Conservation (phyloP, 2,113 vertebrate species). For the Phalacrocorax carbo region DNA sequence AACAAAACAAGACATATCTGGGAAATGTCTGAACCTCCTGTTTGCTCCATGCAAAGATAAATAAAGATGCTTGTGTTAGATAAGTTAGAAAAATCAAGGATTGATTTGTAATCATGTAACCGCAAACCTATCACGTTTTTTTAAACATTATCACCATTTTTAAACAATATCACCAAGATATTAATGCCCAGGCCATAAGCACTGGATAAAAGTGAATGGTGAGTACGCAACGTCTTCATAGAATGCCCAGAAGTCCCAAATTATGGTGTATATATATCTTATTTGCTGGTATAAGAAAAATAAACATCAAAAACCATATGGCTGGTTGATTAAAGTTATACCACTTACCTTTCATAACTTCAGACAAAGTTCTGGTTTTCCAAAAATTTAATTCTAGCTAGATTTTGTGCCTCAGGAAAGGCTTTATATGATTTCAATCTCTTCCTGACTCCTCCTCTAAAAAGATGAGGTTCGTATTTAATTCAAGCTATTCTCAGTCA, state of each 20-base stretch:
- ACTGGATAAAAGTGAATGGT: neutral
- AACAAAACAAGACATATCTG: neutral
- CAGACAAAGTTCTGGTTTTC: neutral
- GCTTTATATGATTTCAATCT: neutral
- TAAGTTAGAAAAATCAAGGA: neutral
- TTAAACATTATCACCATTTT: too few relatives aligned
- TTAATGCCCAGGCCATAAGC: neutral
- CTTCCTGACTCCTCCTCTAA: neutral
- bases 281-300: neutral
- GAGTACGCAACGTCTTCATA: neutral
- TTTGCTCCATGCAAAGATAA: neutral
- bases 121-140: neutral
- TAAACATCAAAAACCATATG: neutral
- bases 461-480: constrained; percentile 27
- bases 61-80: neutral
- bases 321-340: neutral
- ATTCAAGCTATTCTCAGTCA: constrained; percentile 1
- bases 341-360: neutral
- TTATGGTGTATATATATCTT: neutral
- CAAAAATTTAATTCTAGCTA: neutral
- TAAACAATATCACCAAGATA: neutral
- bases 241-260: neutral
- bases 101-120: neutral
- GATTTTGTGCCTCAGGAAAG: neutral
- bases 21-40: neutral